A percentile compares a stretch with the other conserved stretches of the same genome.
Conservation (phyloP, 2,113 vertebrate genomes). For the Lepisosteus osseus region DNA sequence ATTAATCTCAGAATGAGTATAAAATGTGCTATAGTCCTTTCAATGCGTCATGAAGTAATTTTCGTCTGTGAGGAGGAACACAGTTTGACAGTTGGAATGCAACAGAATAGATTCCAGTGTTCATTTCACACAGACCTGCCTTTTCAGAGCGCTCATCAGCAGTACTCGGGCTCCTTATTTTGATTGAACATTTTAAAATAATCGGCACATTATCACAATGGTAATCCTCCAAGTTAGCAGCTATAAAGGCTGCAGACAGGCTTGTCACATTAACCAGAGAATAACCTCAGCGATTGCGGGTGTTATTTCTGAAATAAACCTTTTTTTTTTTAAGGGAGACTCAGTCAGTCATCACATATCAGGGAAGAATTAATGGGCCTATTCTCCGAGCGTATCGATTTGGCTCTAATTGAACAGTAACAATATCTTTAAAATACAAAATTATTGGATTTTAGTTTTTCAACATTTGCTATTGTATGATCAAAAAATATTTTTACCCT, state of each 20-base stretch:
- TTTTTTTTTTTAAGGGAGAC: slow-evolving; percentile 31
- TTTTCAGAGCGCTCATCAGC: slow-evolving; percentile 51
- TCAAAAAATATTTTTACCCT: slow-evolving; percentile 17
- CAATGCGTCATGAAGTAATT: too few species aligned
- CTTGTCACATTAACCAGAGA: slow-evolving; percentile 70
- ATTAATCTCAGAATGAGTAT: too few species aligned
- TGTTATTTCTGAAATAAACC: slow-evolving; percentile 13
- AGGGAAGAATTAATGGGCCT: slow-evolving; percentile 36
- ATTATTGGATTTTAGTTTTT: slow-evolving; percentile 17
- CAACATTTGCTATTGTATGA: slow-evolving; percentile 22
- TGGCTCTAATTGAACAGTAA: slow-evolving; percentile 50
- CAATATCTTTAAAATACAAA: slow-evolving; percentile 47
- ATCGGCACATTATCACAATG: slow-evolving; percentile 70
- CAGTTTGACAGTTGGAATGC: too few species aligned
- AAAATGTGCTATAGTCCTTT: too few species aligned
- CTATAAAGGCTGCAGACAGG: slow-evolving; percentile 64
- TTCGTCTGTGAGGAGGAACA: too few species aligned
- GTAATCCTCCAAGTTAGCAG: slow-evolving; percentile 66
- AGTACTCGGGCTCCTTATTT: slow-evolving; percentile 38
- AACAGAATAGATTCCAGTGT: slow-evolving; percentile 50
- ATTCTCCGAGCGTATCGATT: slow-evolving; percentile 50
- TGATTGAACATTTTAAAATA: slow-evolving; percentile 59
- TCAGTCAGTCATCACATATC: slow-evolving; percentile 29
- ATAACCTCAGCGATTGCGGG: slow-evolving; percentile 53
- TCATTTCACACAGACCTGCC: slow-evolving; percentile 50